Base-by-base conservation (phyloP, 2,797 vertebrate species). In the Sebastes paucispinis region DNA sequence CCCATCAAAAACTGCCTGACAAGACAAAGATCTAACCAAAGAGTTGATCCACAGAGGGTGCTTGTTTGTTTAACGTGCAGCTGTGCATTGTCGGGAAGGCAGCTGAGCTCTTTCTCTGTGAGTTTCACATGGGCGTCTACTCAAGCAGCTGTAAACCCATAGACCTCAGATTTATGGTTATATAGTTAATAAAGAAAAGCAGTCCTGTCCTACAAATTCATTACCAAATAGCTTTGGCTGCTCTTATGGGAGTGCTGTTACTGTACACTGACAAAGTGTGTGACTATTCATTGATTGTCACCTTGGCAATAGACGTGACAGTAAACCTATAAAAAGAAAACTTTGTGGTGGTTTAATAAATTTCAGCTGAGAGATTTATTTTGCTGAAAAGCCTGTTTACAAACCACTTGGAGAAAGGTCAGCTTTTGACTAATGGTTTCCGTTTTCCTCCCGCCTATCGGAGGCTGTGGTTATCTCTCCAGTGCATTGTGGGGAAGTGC, bases 401-500 rank as follows among this genome's bases (percentile, higher is more conserved):
- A 85, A 80, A 79, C 59, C 73, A 74, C 80, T 90, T 81, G 74
- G 69, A 86, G 77, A 94, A 95, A 92, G 90, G 92, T 94, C 92
- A 90, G 50, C 72, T 31, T 66, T 29, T 93, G 92, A 95, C 70
- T 87, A 86, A 95, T 92, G 90, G 86, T 83, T 94, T 96, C 95
- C 94, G 80, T 67, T 92, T 94, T 88, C 94, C 93, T 91, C 76
- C 82, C 22, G 32, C 75, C 89, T 93, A 91, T 93, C 86, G 84
- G 74, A 86, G 70, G 27, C 82, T 50, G 78, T 2, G 57, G 85
- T 95, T 95, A 95, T 95, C 94, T 94, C 88, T 80, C 78, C 77
- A 31, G 80, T 83, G 84, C 92, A 94, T 90, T 87, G 85, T 78
- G 77, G 86, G 94, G 94, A 95, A 95, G 90, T 93, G 88, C 77